phyloP scores from a whole-genome alignment of 2,888 invertebrate genomes.

The Parasteatoda lunata region DNA sequence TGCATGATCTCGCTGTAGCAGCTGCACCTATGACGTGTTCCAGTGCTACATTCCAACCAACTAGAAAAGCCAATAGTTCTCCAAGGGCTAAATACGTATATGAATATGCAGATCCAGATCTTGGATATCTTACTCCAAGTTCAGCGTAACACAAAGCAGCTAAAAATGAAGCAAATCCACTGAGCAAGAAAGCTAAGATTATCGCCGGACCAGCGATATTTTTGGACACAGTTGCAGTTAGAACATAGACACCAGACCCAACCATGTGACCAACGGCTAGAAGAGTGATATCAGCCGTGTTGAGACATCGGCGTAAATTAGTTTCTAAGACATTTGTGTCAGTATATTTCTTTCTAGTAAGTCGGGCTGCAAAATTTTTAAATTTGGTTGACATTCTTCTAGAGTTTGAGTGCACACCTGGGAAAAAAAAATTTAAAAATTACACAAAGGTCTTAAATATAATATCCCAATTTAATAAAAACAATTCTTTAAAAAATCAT shows the following conservation, averaged over 20 bases:
- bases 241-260: conserved; percentile 93
- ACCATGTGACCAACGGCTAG: conserved; percentile 95
- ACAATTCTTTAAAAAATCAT: no score
- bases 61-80: conserved; percentile 73
- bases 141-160: conserved; percentile 82
- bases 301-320: conserved; percentile 88
- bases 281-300: conserved; percentile 92
- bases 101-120: conserved; percentile 71
- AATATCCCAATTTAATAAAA: no score
- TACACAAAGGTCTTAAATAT: no score
- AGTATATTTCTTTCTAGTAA: conserved; percentile 19
- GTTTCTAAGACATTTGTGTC: conserved; percentile 79
- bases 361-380: conserved; percentile 4
- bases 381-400: no score
- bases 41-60: conserved; percentile 73
- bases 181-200: conserved; percentile 81
- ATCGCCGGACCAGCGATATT: conserved; percentile 88
- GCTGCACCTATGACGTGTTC: conserved; percentile 73
- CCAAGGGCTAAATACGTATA: conserved; percentile 72
- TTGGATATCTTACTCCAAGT: conserved; percentile 74
- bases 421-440: no score
- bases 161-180: conserved; percentile 85
- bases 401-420: no score
- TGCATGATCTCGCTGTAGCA: conserved; percentile 70
- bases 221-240: conserved; percentile 88